These are phyloP conservation scores for Hyppa rectilinea DNA, from an alignment of 2,888 invertebrate species.

Conservation along the genomic window DNA sequence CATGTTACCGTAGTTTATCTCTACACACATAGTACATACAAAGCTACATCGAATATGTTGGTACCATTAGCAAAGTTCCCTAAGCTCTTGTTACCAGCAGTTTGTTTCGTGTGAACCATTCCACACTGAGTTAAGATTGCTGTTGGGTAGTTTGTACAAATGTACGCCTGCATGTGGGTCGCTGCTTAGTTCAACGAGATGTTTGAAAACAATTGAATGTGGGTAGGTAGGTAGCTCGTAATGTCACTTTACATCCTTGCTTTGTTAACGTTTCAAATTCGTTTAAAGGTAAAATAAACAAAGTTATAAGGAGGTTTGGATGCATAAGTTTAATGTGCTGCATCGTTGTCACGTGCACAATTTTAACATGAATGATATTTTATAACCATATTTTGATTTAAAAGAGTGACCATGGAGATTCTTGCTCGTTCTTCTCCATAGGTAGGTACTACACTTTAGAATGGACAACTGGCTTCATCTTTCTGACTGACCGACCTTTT, in stretches of 20 bases:
- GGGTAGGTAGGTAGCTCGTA: not conserved
- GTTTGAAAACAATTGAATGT: conserved; percentile 28
- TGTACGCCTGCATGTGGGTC: not conserved
- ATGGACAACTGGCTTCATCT: too few relatives aligned
- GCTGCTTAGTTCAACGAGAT: conserved; percentile 16
- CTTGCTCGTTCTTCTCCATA: too few relatives aligned
- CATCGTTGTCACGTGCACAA: too few relatives aligned
- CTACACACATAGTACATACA: not conserved
- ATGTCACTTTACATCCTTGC: not conserved
- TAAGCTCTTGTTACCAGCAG: conserved; percentile 42
- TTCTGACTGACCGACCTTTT: too few relatives aligned
- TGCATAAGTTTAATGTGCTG: too few relatives aligned
- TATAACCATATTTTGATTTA: too few relatives aligned
- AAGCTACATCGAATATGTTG: not conserved
- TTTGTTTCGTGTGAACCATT: conserved; percentile 38
- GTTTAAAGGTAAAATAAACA: not conserved
- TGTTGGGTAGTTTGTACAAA: conserved; percentile 35
- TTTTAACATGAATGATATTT: too few relatives aligned
- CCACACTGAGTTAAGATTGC: conserved; percentile 46
- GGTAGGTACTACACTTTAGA: too few relatives aligned
- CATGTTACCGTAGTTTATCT: too few relatives aligned
- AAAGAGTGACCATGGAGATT: too few relatives aligned
- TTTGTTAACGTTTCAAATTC: not conserved
- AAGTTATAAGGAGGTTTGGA: too few relatives aligned
- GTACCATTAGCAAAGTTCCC: conserved; percentile 45